Base-by-base conservation (phyloP, 2,888 invertebrate genomes). In the Nowickia ferox region DNA sequence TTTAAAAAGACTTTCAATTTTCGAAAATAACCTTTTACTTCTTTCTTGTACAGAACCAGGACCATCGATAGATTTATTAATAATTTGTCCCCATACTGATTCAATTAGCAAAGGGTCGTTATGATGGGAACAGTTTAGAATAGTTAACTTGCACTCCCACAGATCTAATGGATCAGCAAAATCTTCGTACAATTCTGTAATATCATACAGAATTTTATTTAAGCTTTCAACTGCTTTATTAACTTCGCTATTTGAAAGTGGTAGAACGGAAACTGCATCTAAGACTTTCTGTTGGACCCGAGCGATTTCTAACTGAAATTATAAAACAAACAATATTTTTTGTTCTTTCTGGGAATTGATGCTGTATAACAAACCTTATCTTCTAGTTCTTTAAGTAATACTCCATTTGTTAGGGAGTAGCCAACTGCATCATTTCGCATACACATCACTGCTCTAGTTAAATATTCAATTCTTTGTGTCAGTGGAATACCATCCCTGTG, bases 401-500 rank as follows among this genome's bases (percentile, higher is more conserved):
- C 96, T 1, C 96, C 97, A 90, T 95, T 94, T 89, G 94, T 94
- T 61, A 95, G 95, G 11, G 96, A 95, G 87, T 95, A 95, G 1
- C 96, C 96, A 22, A 95, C 94, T 89, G 95, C 95, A 89, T 97
- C 97, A 89, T 98, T 98, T 82, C 98, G 95, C 95, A 98, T 97
- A 92, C 98, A 98, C 94, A 99, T 97, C 86, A 98, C 97, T 51
- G 99, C 98, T 88, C 98, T 95, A 0, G 98, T 97, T 90, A 99
- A 93, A 94, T 98, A 98, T 89, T 97, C 96, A 88, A 98, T 95
- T 87, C 99, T 95, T 92, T 97, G 96, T 38, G 95, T 94, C 57
- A 99, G 93, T 1, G 95, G 94, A 78, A 98, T 94, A 68, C 95
- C 95, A 19, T 95, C 95, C 13, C 97, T 97, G 89, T 88, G 93